Conservation (phyloP, 2,113 vertebrate species). For the Laticauda laticaudata region DNA sequence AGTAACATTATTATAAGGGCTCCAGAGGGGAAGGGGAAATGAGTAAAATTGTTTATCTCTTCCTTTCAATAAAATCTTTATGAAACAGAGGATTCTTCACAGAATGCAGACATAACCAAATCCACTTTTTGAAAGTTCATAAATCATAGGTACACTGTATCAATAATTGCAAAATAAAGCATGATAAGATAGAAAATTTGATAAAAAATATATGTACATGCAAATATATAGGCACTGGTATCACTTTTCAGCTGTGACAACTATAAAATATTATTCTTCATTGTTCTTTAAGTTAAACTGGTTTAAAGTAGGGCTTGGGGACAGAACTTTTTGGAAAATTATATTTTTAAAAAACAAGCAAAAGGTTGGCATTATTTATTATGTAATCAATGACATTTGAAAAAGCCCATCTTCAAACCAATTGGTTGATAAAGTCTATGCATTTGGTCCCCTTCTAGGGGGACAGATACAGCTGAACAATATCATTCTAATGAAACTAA, state of each 20-base stretch:
- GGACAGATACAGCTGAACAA: conserved; percentile 47
- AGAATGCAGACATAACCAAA: not conserved
- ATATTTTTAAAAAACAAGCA: conserved; percentile 36
- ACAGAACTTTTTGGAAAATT: conserved; percentile 45
- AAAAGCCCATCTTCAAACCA: conserved; percentile 52
- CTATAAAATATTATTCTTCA: not conserved
- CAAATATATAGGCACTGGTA: not conserved
- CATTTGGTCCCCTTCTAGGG: conserved; percentile 20
- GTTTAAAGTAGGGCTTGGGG: conserved; percentile 30
- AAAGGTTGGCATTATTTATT: conserved; percentile 61
- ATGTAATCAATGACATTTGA: conserved; percentile 62
- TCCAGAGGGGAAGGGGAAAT: not conserved
- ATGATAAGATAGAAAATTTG: not conserved
- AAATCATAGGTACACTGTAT: not conserved
- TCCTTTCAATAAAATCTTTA: not conserved
- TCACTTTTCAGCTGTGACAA: not conserved
- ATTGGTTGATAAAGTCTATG: conserved; percentile 37
- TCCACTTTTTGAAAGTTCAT: not conserved
- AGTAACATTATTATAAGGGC: too few relatives aligned
- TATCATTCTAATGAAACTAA: conserved; percentile 56
- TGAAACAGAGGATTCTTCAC: not conserved
- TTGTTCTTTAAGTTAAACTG: conserved; percentile 39
- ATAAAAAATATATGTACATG: not conserved
- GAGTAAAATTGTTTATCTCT: not conserved
- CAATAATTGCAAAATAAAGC: not conserved